Evolutionary conservation across 2,888 invertebrate genomes (phyloP), one percentile per base, ranked within the genome.

Genomic region (Polia nebulosa): DNA sequence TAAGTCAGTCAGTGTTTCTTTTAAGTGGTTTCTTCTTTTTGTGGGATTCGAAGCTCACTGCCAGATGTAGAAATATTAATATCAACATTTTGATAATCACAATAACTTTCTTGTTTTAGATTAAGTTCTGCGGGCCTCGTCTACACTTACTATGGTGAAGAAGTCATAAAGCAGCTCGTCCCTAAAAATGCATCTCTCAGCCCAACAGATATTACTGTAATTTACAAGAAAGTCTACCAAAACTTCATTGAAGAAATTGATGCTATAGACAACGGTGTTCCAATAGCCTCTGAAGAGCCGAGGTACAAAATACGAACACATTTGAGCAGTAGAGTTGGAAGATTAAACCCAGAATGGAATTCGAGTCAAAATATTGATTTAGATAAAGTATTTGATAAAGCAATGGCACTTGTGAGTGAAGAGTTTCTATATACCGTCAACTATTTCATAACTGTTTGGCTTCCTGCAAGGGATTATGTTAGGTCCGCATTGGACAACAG

Each of bases 191-290:
- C 93, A 0, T 82, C 86, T 0, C 66, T 95, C 4, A 93, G 94
- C 1, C 92, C 96, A 5, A 90, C 93, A 17, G 96, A 97, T 61
- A 84, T 97, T 0, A 93, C 92, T 71, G 84, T 94, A 1, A 93
- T 98, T 17, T 98, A 96, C 85, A 94, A 96, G 75, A 96, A 97
- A 89, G 96, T 99, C 0, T 99, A 99, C 90, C 97, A 98, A 78
- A 96, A 96, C 68, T 98, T 99, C 64, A 97, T 99, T 17, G 97
- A 98, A 94, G 99, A 99, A 96, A 96, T 99, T 71, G 99, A 99
- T 94, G 99, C 98, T 1, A 98, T 99, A 64, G 99, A 99, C 91
- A 99, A 99, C 95, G 99, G 99, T n/a, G 96, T 99, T 0, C 97
- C 97, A 0, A 97, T 98, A 96, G 97, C 96, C 75, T 96, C 97